Evolutionary conservation across 2,113 vertebrate species (phyloP).

Genomic region (Pontoporia blainvillei): DNA sequence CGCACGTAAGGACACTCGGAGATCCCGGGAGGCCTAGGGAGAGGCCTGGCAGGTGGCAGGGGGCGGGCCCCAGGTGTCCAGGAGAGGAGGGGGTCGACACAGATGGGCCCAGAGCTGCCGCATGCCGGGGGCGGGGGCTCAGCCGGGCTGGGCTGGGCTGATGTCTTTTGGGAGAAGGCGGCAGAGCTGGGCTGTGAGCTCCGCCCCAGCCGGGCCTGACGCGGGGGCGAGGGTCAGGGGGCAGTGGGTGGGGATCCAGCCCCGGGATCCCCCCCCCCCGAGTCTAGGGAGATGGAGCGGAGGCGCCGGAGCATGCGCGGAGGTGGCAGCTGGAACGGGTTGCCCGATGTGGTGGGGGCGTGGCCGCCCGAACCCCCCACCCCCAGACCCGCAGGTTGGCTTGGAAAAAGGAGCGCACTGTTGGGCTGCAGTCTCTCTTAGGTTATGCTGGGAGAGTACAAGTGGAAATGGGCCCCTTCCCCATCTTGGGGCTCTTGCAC

Average conservation of each 20-base stretch:
- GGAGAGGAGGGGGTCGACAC: constrained; percentile 34
- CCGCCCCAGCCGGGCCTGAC: constrained; percentile 59
- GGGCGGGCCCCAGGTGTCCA: constrained; percentile 82
- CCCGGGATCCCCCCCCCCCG: constrained; percentile 40
- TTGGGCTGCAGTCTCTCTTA: neutral
- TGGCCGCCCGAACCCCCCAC: constrained; percentile 48
- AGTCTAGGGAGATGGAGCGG: constrained; percentile 43
- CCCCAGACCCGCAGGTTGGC: neutral
- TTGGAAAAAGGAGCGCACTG: constrained; percentile 24
- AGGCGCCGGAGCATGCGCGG: constrained; percentile 68
- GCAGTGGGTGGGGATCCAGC: constrained; percentile 59
- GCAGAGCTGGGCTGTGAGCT: constrained; percentile 60
- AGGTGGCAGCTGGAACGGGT: constrained; percentile 62
- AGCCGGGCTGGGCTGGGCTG: constrained; percentile 37
- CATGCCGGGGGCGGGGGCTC: constrained; percentile 59
- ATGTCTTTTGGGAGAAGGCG: constrained; percentile 47
- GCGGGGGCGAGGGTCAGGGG: constrained; percentile 68
- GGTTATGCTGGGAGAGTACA: neutral
- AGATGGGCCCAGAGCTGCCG: constrained; percentile 55
- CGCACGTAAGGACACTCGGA: constrained; percentile 1
- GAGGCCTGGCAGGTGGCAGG: constrained; percentile 74
- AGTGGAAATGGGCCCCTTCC: neutral
- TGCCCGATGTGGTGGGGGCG: constrained; percentile 66
- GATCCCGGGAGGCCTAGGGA: constrained; percentile 47
- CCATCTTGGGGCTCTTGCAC: neutral